A percentile compares a stretch with the other conserved stretches of the same genome.
Conservation (phyloP, 2,888 invertebrate genomes). For the Actias luna region DNA sequence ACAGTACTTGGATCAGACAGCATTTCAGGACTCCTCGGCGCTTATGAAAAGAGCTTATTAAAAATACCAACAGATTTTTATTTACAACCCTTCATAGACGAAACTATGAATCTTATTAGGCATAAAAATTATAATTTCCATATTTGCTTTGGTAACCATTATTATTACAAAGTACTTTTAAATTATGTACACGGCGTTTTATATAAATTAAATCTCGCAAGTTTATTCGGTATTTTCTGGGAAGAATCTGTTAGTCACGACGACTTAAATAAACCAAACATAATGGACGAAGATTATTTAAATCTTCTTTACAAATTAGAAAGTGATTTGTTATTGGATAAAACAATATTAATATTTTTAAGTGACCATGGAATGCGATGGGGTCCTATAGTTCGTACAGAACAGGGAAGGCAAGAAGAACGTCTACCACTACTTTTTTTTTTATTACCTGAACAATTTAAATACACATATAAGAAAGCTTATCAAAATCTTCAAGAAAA, state of each 20-base stretch:
- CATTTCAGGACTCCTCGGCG: conserved; percentile 55
- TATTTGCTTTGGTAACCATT: conserved; percentile 84
- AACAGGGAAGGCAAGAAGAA: conserved; percentile 92
- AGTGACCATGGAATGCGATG: conserved; percentile 95
- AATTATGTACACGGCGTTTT: conserved; percentile 85
- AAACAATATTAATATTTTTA: conserved; percentile 86
- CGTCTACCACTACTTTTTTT: conserved; percentile 89
- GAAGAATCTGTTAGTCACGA: conserved; percentile 91
- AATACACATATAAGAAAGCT: conserved; percentile 79
- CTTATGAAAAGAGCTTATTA: conserved; percentile 69
- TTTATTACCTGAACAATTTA: conserved; percentile 86
- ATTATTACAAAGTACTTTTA: conserved; percentile 85
- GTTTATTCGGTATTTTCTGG: conserved; percentile 92
- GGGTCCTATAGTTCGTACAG: conserved; percentile 89
- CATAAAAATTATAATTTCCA: conserved; percentile 81
- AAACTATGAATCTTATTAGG: conserved; percentile 82
- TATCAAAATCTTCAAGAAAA: conserved; percentile 84
- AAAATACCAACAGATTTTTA: conserved; percentile 91
- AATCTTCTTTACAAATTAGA: conserved; percentile 78
- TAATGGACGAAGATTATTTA: conserved; percentile 85
- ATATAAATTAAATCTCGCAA: conserved; percentile 71
- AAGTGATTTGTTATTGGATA: conserved; percentile 75
- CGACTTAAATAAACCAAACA: conserved; percentile 85
- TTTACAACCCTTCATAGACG: conserved; percentile 85
- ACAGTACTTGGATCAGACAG: conserved; percentile 92